These are phyloP conservation scores for Lepidocyrtoides sp. DNA, from an alignment of 2,888 invertebrate species.

Conservation along the genomic window DNA sequence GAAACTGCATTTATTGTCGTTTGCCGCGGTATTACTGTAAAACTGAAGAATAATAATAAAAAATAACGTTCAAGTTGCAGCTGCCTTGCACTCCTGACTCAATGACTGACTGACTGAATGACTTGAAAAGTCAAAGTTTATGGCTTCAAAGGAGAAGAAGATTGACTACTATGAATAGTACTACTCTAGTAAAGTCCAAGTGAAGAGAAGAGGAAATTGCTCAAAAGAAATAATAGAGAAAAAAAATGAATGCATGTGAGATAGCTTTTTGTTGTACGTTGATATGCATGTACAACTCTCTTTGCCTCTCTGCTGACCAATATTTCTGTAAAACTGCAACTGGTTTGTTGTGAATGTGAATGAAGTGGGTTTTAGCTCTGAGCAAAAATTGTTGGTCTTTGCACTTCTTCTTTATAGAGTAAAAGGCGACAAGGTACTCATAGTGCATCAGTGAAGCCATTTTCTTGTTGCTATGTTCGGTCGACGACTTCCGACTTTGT, in stretches of 20 bases:
- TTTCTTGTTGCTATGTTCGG: not conserved
- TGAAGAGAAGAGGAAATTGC: slow-evolving; percentile 47
- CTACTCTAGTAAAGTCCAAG: no score
- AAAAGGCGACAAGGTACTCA: not conserved
- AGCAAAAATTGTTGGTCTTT: not conserved
- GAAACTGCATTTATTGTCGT: slow-evolving; percentile 24
- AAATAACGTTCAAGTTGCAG: not conserved
- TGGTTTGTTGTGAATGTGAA: no score
- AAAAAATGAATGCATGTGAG: not conserved
- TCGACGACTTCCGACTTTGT: slow-evolving; percentile 51
- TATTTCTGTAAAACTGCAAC: not conserved
- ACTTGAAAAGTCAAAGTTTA: slow-evolving; percentile 1
- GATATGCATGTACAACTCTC: not conserved
- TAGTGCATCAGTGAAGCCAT: not conserved
- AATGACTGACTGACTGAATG: slow-evolving; percentile 2
- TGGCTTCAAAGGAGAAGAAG: not conserved
- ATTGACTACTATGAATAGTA: not conserved
- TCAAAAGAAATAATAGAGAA: no score
- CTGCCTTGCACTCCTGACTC: slow-evolving; percentile 33
- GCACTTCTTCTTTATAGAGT: not conserved
- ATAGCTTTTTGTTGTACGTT: not conserved
- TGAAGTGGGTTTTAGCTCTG: not conserved
- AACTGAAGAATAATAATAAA: no score
- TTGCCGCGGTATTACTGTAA: slow-evolving; percentile 8
- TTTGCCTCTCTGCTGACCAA: not conserved